These are phyloP conservation scores for Synanceia verrucosa DNA, from an alignment of 2,797 vertebrate species.

Conservation along the genomic window DNA sequence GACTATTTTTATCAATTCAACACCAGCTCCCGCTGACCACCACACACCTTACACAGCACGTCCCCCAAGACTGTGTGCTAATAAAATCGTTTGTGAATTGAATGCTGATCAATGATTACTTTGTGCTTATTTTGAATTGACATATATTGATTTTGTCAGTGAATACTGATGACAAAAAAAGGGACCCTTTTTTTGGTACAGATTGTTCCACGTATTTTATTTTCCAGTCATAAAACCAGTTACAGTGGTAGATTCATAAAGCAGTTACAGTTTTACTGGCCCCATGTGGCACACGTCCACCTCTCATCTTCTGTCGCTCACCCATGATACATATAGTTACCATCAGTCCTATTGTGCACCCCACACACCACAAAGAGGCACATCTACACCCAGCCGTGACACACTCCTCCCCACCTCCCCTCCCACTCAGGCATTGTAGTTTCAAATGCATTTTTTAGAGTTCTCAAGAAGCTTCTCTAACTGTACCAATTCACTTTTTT, in stretches of 20 bases:
- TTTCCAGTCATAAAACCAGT: constrained; percentile 80
- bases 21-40: constrained; percentile 77
- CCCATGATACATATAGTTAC: constrained; percentile 40
- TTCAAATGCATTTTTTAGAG: constrained; percentile 47
- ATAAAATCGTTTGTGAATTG: constrained; percentile 37
- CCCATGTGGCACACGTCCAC: constrained; percentile 50
- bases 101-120: constrained; percentile 4
- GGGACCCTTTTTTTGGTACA: constrained; percentile 36
- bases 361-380: constrained; percentile 55
- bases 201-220: constrained; percentile 81
- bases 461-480: constrained; percentile 56
- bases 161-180: constrained; percentile 38
- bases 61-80: constrained; percentile 11
- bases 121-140: constrained; percentile 9
- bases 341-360: constrained; percentile 40
- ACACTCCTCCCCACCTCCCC: constrained; percentile 7
- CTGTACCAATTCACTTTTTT: constrained; percentile 53
- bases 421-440: constrained; percentile 34
- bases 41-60: neutral
- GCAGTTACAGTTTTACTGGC: constrained; percentile 79
- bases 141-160: neutral
- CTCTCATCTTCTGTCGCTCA: constrained; percentile 22
- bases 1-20: constrained; percentile 83
- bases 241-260: constrained; percentile 81
- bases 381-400: constrained; percentile 38